phyloP scores from a whole-genome alignment of 2,797 vertebrate genomes.

The Protonibea diacanthus region DNA sequence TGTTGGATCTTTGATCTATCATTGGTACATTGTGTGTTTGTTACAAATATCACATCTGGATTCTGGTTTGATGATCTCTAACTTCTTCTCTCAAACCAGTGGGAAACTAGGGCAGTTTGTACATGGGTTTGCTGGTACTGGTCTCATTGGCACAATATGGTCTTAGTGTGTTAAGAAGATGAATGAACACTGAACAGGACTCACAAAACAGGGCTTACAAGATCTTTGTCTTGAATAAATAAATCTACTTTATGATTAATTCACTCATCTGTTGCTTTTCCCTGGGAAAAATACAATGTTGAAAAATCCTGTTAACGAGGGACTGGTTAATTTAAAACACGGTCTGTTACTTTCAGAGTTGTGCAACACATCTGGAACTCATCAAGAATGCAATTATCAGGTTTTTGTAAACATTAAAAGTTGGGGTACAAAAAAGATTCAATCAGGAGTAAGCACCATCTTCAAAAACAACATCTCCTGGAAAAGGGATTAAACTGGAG shows the following conservation, averaged over 20 bases:
- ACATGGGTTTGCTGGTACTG: background rate
- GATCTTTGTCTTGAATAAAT: background rate
- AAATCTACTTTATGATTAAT: background rate
- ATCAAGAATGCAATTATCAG: background rate
- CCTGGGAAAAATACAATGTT: background rate
- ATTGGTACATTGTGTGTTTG: background rate
- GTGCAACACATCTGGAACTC: conserved; percentile 1
- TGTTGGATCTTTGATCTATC: background rate
- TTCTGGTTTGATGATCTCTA: conserved; percentile 3
- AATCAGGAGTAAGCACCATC: background rate
- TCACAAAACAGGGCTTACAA: background rate
- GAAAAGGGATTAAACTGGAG: conserved; percentile 1
- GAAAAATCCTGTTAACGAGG: background rate
- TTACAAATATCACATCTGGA: conserved; percentile 27
- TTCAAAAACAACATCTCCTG: background rate
- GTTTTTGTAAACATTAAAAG: background rate
- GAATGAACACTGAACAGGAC: background rate
- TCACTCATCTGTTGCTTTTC: background rate
- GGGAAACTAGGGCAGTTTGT: background rate
- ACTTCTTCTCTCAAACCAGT: background rate
- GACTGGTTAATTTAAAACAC: background rate
- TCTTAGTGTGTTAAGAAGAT: background rate
- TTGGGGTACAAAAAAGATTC: background rate
- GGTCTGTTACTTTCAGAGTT: background rate
- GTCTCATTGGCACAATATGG: background rate